A percentile compares a stretch with the other conserved stretches of the same genome.
Conservation (phyloP, 2,797 vertebrate species). For the Tokudaia tokunoshimensis region DNA sequence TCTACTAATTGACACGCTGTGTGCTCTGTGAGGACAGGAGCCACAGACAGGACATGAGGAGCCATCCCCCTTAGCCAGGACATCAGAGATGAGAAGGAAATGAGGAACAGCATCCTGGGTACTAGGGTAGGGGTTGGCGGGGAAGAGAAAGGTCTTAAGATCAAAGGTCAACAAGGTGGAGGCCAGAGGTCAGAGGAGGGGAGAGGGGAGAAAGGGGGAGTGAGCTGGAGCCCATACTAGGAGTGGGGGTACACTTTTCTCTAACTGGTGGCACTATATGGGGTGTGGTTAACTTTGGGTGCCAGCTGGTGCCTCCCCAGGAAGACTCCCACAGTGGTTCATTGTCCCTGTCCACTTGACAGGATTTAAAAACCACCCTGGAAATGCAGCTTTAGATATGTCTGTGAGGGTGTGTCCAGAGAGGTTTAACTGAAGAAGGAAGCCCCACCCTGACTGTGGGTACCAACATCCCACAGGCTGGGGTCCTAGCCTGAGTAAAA, state of each 20-base stretch:
- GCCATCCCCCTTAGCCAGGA: background rate
- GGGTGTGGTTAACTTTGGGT: background rate
- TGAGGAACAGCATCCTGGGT: background rate
- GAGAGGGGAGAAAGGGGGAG: background rate
- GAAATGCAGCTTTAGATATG: background rate
- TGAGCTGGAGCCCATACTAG: background rate
- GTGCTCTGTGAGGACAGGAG: background rate
- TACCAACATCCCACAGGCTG: background rate
- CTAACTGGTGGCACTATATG: no score
- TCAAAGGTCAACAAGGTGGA: background rate
- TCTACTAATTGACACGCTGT: background rate
- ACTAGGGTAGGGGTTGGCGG: background rate
- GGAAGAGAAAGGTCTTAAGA: background rate
- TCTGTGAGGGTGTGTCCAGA: background rate
- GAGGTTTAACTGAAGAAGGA: background rate
- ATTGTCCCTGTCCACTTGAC: background rate
- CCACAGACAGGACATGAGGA: background rate
- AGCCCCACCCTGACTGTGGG: background rate
- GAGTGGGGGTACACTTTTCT: background rate
- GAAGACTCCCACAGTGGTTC: background rate
- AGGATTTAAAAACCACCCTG: background rate
- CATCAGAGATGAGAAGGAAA: background rate
- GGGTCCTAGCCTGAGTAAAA: background rate
- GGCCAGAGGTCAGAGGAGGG: background rate
- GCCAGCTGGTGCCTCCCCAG: background rate